A percentile compares a stretch with the other conserved stretches of the same genome.
phyloP scores from a whole-genome alignment of 2,797 vertebrate species.

The Cirrhinus mrigala region DNA sequence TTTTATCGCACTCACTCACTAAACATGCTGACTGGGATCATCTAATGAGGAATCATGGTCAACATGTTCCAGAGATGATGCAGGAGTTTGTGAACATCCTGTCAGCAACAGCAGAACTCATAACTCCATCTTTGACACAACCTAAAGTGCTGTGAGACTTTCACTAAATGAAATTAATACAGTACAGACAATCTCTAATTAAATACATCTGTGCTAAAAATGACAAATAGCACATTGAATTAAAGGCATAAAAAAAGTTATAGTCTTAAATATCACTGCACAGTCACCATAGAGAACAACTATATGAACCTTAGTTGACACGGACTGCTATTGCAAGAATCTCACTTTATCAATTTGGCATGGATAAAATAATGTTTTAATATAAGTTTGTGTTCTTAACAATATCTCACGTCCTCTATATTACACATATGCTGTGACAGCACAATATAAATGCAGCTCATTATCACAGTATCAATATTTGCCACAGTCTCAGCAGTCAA shows the following conservation, averaged over 20 bases:
- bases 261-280: no score
- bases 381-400: not conserved
- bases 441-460: not conserved
- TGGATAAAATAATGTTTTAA: not conserved
- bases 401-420: not conserved
- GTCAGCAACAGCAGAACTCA: constrained; percentile 34
- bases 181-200: not conserved
- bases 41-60: not conserved
- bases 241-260: no score
- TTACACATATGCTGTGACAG: not conserved
- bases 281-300: not conserved
- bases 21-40: not conserved
- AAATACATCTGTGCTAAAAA: not conserved
- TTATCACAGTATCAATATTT: not conserved
- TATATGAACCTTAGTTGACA: no score
- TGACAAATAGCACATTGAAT: not conserved
- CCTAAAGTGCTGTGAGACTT: not conserved
- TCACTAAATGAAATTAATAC: not conserved
- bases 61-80: constrained; percentile 16
- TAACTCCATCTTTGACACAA: constrained; percentile 17
- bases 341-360: not conserved
- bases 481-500: not conserved
- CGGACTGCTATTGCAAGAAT: not conserved
- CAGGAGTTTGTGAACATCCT: constrained; percentile 37
- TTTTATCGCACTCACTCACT: not conserved